Percentiles rank a stretch among this genome's conserved stretches.
phyloP scores from a whole-genome alignment of 2,888 invertebrate species.

The Athalia circularis region DNA sequence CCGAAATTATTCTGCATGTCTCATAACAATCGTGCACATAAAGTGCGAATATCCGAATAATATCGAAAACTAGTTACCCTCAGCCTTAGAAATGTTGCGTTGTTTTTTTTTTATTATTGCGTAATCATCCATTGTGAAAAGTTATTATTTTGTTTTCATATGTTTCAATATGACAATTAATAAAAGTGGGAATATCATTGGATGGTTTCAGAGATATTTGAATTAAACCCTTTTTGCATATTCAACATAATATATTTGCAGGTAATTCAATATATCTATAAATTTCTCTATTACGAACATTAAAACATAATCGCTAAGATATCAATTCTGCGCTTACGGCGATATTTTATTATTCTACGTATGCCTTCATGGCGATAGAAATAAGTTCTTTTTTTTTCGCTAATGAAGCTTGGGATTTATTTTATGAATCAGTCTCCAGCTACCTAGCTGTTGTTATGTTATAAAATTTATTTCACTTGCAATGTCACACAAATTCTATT shows the following conservation, averaged over 20 bases:
- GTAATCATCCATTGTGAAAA: conserved; percentile 2
- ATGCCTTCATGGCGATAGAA: conserved; percentile 41
- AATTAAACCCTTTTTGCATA: conserved; percentile 42
- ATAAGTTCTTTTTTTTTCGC: conserved; percentile 21
- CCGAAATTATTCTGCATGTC: not conserved
- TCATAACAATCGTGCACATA: not conserved
- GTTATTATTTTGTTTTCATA: not conserved
- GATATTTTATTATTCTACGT: conserved; percentile 47
- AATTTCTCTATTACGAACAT: conserved; percentile 53
- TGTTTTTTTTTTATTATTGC: not conserved
- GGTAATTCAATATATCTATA: conserved; percentile 56
- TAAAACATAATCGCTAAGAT: conserved; percentile 49
- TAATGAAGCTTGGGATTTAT: conserved; percentile 46
- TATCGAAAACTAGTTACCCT: conserved; percentile 13
- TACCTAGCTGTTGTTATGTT: conserved; percentile 56
- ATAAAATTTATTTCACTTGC: conserved; percentile 58
- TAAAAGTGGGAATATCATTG: too few relatives aligned
- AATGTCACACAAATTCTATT: conserved; percentile 37
- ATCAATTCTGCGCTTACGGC: conserved; percentile 43
- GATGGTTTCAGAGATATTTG: not conserved
- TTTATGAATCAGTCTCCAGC: conserved; percentile 57
- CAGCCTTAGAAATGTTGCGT: not conserved
- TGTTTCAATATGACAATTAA: too few relatives aligned
- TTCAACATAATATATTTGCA: conserved; percentile 58
- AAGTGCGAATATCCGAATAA: conserved; percentile 7